Base-by-base conservation (phyloP, 2,888 invertebrate species). In the Drosophila atripex region DNA sequence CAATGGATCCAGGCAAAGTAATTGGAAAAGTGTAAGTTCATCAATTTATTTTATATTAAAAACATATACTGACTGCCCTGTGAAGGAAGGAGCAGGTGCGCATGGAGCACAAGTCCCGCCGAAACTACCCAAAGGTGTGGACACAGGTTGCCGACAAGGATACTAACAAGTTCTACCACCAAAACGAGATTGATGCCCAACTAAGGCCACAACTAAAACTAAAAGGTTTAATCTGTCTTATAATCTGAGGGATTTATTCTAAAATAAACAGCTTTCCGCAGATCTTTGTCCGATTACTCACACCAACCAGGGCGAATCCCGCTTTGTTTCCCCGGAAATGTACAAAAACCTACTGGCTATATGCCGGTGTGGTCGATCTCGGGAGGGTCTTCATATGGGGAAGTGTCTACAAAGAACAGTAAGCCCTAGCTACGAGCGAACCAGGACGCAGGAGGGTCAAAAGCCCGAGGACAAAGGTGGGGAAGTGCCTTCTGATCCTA, bases 341-440 rank as follows among this genome's bases (percentile, higher is more conserved):
- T 88, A 88, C 53, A 82, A 89, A 51, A 66, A 77, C 47, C 74
- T 91, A 8, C 32, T 90, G 45, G 88, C 87, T 18, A 84, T 71
- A 18, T 91, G 91, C 66, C 91, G 91, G 12, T 91, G 91, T 71
- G 91, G 91, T 11, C 85, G 91, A 21, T 77, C 71, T 9, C 89
- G 86, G 46, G 77, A 75, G 52, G 87, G 85, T n/a, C 70, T 76
- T 6, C 91, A 91, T 68, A 71, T 90, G 76, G 73, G 88, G 18
- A 91, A 89, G 76, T 91, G 91, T 72, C 66, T 91, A 25, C 91
- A 91, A 66, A 89, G 88, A 30, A 80, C 80, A 18, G 52, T 87
- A n/a, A 83, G 80, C 73, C 82, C 86, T 56, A 77, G 80, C 57
- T 74, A 58, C 16, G 32, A 52, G 6, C 16, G 45, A 16, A 1